Evolutionary conservation across 2,888 invertebrate genomes (phyloP).

Genomic region (Xylota segnis): DNA sequence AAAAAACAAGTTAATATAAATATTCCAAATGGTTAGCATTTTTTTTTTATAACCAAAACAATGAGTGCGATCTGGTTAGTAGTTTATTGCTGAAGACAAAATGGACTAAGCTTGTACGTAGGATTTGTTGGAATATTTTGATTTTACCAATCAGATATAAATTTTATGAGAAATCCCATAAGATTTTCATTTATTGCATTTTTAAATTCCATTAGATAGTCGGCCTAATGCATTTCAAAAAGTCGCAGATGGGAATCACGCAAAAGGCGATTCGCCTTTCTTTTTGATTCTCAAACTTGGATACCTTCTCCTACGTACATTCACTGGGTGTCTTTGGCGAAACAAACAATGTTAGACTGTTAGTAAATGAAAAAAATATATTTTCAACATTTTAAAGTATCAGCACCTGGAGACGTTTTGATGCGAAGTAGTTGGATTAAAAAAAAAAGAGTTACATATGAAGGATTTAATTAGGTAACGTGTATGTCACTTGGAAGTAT

Average conservation of each 20-base stretch:
- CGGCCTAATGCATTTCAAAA: too few species aligned
- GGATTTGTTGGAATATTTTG: background rate
- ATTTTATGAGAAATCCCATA: too few species aligned
- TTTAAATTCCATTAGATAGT: background rate
- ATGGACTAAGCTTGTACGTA: slow-evolving; percentile 8
- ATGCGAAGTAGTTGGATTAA: slow-evolving; percentile 61
- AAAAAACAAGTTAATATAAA: slow-evolving; percentile 43
- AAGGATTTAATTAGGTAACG: slow-evolving; percentile 58
- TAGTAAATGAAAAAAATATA: slow-evolving; percentile 32
- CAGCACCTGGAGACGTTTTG: slow-evolving; percentile 65
- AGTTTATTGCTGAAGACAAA: background rate
- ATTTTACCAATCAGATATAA: too few species aligned
- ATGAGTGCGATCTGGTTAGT: slow-evolving; percentile 23
- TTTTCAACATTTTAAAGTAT: slow-evolving; percentile 24
- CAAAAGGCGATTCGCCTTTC: background rate
- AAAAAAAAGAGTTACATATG: slow-evolving; percentile 30
- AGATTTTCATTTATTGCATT: background rate
- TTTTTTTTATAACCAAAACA: slow-evolving; percentile 13
- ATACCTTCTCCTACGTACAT: slow-evolving; percentile 18
- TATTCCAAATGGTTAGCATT: slow-evolving; percentile 44
- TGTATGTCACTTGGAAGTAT: slow-evolving; percentile 68
- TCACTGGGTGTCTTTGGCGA: background rate
- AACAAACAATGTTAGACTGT: slow-evolving; percentile 1
- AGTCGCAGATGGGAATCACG: too few species aligned
- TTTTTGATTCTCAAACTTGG: slow-evolving; percentile 12